phyloP scores from a whole-genome alignment of 2,888 invertebrate genomes.

The Bugula neritina region DNA sequence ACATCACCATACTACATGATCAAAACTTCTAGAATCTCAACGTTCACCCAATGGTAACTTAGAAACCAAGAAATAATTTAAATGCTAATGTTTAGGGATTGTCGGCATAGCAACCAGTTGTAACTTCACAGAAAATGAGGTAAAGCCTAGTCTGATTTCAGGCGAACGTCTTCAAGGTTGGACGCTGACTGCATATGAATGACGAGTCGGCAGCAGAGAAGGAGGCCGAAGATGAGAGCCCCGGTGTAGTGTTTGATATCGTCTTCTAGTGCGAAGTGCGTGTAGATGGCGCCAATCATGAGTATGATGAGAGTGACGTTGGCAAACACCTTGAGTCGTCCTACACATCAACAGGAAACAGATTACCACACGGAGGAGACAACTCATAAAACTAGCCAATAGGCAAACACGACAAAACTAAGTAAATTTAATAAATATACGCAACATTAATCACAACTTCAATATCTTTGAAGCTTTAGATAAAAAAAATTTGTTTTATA shows the following conservation, averaged over 20 bases:
- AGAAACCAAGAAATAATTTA: not conserved
- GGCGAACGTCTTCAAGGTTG: not conserved
- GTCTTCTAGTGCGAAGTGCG: slow-evolving; percentile 55
- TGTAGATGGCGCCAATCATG: slow-evolving; percentile 84
- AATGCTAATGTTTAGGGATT: too few relatives aligned
- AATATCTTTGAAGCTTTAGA: too few relatives aligned
- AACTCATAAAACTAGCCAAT: too few relatives aligned
- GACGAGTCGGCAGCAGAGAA: slow-evolving; percentile 50
- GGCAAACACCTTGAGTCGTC: slow-evolving; percentile 81
- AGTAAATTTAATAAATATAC: too few relatives aligned
- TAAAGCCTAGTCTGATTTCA: not conserved
- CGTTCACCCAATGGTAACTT: not conserved
- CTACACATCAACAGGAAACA: slow-evolving; percentile 62
- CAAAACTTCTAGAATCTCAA: not conserved
- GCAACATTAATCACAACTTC: too few relatives aligned
- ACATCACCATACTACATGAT: not conserved
- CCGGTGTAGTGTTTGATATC: slow-evolving; percentile 52
- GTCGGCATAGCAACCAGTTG: too few relatives aligned
- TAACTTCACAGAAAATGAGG: not conserved
- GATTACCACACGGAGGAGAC: too few relatives aligned
- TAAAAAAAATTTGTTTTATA: too few relatives aligned
- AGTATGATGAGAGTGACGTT: slow-evolving; percentile 75
- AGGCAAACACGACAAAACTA: too few relatives aligned
- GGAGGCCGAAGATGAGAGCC: slow-evolving; percentile 50
- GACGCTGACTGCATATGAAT: slow-evolving; percentile 43